These are phyloP conservation scores for Emydura subglobosa DNA, from an alignment of 2,113 vertebrate species.

Conservation along the genomic window DNA sequence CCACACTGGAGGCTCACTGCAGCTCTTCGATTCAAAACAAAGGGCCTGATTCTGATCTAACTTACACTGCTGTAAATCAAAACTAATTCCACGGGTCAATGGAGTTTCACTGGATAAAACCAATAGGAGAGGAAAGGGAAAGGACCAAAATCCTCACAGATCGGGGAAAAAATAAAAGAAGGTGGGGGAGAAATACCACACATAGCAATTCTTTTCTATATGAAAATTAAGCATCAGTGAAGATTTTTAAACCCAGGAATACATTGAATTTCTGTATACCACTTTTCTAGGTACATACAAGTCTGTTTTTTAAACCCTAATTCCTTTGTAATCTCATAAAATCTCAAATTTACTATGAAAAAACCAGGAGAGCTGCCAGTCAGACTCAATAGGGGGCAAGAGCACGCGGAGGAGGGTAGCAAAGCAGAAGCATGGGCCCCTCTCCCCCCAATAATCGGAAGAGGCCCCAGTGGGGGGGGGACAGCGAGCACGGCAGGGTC, in stretches of 20 bases:
- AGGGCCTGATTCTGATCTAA: not conserved
- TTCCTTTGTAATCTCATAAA: not conserved
- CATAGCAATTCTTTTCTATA: not conserved
- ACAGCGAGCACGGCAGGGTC: too few species aligned
- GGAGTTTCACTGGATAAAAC: not conserved
- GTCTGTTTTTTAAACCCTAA: not conserved
- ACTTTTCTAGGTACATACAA: accelerated
- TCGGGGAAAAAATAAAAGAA: not conserved
- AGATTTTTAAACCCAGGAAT: not conserved
- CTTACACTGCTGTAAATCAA: accelerated
- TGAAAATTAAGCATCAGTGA: not conserved
- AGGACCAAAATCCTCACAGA: not conserved
- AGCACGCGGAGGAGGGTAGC: too few species aligned
- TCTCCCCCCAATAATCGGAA: too few species aligned
- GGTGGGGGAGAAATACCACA: accelerated
- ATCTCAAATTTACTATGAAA: not conserved
- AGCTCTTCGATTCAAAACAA: not conserved
- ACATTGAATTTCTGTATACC: not conserved
- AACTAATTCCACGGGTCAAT: not conserved
- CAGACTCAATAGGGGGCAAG: not conserved
- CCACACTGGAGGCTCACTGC: not conserved
- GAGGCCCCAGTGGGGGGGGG: too few species aligned
- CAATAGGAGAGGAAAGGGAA: not conserved
- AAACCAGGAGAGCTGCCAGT: accelerated
- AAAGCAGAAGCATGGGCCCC: too few species aligned